phyloP scores from a whole-genome alignment of 2,113 vertebrate genomes.

The Corythoichthys haematopterus region DNA sequence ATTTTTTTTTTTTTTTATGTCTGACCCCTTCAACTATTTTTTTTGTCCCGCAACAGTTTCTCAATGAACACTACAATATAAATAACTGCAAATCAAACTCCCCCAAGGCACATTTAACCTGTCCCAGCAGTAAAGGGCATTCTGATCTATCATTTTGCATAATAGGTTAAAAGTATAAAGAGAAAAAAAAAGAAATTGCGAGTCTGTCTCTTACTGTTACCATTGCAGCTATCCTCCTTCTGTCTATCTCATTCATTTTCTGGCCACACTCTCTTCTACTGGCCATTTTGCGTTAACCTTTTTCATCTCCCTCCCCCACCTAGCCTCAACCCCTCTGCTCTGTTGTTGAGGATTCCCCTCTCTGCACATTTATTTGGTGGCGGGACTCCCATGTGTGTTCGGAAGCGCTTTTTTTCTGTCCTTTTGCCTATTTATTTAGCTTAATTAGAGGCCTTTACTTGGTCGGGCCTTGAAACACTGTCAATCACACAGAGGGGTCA shows the following conservation, averaged over 20 bases:
- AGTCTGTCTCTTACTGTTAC: slow-evolving; percentile 4
- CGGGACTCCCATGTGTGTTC: slow-evolving; percentile 7
- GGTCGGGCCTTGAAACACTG: slow-evolving; percentile 30
- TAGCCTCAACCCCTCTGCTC: not conserved
- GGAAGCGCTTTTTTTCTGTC: slow-evolving; percentile 25
- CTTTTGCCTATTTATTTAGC: slow-evolving; percentile 4
- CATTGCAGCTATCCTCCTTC: slow-evolving; percentile 6
- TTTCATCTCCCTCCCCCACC: not conserved
- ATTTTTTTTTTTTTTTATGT: too few species aligned
- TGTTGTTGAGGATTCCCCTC: not conserved
- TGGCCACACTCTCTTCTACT: slow-evolving; percentile 3
- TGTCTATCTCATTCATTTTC: not conserved
- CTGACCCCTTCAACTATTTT: too few species aligned
- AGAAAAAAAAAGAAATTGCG: too few species aligned
- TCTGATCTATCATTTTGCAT: too few species aligned
- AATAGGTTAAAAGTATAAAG: too few species aligned
- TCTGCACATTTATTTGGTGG: slow-evolving; percentile 20
- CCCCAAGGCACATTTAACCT: too few species aligned
- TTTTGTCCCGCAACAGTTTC: too few species aligned
- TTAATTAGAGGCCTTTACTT: slow-evolving; percentile 37
- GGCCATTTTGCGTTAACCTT: slow-evolving; percentile 1
- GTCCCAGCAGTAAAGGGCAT: too few species aligned
- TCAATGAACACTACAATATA: too few species aligned
- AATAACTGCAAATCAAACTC: too few species aligned
- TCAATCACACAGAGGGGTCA: slow-evolving; percentile 27